Percentiles rank a stretch among this genome's conserved stretches.
These are phyloP conservation scores for Apteryx mantelli DNA, from an alignment of 2,113 vertebrate genomes.

Conservation along the genomic window DNA sequence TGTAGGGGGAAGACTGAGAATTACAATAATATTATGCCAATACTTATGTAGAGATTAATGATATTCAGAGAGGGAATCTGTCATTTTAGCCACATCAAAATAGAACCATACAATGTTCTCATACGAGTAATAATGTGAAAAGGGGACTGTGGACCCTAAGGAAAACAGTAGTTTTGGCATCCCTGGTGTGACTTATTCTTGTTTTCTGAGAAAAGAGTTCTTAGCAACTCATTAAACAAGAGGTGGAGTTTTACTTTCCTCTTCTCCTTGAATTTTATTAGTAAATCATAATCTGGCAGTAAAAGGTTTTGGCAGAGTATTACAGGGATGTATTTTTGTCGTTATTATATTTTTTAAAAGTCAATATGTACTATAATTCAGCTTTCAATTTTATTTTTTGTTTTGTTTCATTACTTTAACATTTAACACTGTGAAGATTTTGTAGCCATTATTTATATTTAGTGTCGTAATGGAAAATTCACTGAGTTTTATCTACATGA, in stretches of 20 bases:
- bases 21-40: not conserved
- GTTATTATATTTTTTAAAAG: constrained; percentile 25
- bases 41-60: not conserved
- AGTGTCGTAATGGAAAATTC: constrained; percentile 4
- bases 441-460: not conserved
- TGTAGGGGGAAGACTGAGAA: not conserved
- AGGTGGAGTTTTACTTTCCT: not conserved
- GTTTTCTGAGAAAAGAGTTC: not conserved
- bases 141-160: not conserved
- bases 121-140: not conserved
- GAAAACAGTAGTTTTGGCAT: not conserved
- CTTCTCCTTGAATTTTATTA: not conserved
- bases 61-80: not conserved
- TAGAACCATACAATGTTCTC: not conserved
- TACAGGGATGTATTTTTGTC: not conserved
- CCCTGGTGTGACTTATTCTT: not conserved
- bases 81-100: not conserved
- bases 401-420: constrained; percentile 58
- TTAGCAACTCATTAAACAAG: not conserved
- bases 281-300: constrained; percentile 38
- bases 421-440: not conserved
- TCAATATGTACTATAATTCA: constrained; percentile 26
- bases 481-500: not conserved
- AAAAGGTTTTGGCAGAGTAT: constrained; percentile 26
- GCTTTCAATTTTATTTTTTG: constrained; percentile 37